These are phyloP conservation scores for Phengaris arion DNA, from an alignment of 2,888 invertebrate genomes.

Conservation along the genomic window DNA sequence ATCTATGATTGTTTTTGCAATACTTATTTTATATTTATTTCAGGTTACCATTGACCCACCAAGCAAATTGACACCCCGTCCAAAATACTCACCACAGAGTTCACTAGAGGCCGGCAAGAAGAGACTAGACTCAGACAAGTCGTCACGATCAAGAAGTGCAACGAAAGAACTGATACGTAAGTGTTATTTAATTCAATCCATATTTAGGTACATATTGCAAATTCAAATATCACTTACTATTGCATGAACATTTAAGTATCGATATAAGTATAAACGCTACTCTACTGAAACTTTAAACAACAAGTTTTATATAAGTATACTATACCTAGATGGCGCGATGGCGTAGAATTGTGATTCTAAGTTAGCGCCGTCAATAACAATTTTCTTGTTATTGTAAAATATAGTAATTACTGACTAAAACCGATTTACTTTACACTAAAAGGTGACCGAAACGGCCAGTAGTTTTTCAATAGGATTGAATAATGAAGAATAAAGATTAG, in stretches of 20 bases:
- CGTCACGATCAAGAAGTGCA: constrained; percentile 91
- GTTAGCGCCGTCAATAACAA: no score
- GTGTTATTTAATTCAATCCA: constrained; percentile 45
- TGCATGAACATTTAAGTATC: no score
- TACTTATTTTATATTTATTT: neutral
- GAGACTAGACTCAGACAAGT: constrained; percentile 88
- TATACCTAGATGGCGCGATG: neutral
- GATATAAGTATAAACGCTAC: neutral
- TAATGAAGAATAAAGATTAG: no score
- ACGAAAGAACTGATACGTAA: constrained; percentile 93
- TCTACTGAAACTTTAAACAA: neutral
- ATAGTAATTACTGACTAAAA: no score
- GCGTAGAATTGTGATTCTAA: neutral
- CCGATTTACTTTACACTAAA: no score
- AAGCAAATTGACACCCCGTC: constrained; percentile 60
- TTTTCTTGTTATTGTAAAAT: no score
- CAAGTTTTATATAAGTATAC: neutral
- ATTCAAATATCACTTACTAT: no score
- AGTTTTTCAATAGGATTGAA: no score
- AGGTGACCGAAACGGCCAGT: no score
- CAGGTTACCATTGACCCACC: constrained; percentile 76
- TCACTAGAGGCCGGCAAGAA: constrained; percentile 68
- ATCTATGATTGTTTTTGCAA: neutral
- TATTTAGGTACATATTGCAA: no score
- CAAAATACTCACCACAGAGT: constrained; percentile 70